Evolutionary conservation across 35 echinoderm and acorn worm genomes (phyloP).

Genomic region (Heliocidaris erythrogramma): DNA sequence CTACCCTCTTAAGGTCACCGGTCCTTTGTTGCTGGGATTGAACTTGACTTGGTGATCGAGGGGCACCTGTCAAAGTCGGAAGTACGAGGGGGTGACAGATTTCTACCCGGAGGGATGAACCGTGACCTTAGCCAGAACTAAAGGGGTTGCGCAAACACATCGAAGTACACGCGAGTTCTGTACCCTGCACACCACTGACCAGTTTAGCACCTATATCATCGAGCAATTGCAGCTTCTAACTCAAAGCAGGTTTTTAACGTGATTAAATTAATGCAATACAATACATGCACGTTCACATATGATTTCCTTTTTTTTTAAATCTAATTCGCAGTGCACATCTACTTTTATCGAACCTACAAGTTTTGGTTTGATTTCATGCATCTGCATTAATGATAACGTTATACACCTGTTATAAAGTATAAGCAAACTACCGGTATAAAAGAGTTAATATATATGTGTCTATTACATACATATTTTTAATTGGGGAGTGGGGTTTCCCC

Average conservation of each 20-base stretch:
- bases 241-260: too few relatives aligned
- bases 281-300: neutral
- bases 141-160: neutral
- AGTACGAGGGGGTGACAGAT: neutral
- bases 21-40: neutral
- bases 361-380: neutral
- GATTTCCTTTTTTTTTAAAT: neutral
- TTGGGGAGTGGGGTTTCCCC: neutral
- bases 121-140: neutral
- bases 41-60: neutral
- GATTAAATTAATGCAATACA: too few relatives aligned
- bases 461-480: too few relatives aligned
- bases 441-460: too few relatives aligned
- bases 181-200: neutral
- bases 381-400: neutral
- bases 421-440: too few relatives aligned
- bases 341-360: neutral
- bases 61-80: conserved; percentile 6
- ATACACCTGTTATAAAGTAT: too few relatives aligned
- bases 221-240: too few relatives aligned
- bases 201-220: neutral
- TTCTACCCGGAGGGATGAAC: neutral
- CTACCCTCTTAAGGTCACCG: neutral
- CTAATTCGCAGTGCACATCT: neutral
- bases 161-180: neutral